Evolutionary conservation across 1,140 invertebrate genomes (phyloP).

Genomic region (Phymastichus coffea): DNA sequence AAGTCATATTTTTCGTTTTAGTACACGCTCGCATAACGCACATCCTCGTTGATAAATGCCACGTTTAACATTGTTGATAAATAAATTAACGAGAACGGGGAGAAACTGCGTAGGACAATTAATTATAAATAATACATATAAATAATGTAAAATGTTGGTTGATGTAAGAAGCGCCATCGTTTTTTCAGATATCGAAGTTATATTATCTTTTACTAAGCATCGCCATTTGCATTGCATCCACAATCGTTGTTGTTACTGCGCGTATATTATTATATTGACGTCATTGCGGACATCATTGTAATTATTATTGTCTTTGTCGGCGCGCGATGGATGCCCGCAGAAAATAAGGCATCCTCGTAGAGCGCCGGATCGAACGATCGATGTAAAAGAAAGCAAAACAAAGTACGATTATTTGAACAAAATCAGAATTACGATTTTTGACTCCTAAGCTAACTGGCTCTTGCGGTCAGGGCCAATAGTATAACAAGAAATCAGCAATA

Average conservation of each 20-base stretch:
- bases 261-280: neutral
- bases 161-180: neutral
- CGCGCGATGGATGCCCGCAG: neutral
- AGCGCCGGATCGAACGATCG: neutral
- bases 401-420: too few species aligned
- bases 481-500: conserved; percentile 33
- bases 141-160: neutral
- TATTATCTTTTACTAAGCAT: conserved; percentile 6
- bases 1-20: too few species aligned
- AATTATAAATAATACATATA: conserved; percentile 5
- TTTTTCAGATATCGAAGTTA: conserved; percentile 5
- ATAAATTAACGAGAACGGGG: neutral
- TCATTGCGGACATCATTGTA: conserved; percentile 2
- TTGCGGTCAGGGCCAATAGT: conserved; percentile 6
- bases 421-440: neutral
- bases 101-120: conserved; percentile 19
- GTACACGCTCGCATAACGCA: too few species aligned
- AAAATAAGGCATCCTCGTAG: neutral
- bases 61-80: conserved; percentile 19
- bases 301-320: conserved; percentile 4
- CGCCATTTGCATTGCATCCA: neutral
- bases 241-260: conserved; percentile 6
- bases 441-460: neutral
- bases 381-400: too few species aligned
- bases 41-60: too few species aligned